phyloP scores from a whole-genome alignment of 2,797 vertebrate genomes.

The Rachycentron canadum region DNA sequence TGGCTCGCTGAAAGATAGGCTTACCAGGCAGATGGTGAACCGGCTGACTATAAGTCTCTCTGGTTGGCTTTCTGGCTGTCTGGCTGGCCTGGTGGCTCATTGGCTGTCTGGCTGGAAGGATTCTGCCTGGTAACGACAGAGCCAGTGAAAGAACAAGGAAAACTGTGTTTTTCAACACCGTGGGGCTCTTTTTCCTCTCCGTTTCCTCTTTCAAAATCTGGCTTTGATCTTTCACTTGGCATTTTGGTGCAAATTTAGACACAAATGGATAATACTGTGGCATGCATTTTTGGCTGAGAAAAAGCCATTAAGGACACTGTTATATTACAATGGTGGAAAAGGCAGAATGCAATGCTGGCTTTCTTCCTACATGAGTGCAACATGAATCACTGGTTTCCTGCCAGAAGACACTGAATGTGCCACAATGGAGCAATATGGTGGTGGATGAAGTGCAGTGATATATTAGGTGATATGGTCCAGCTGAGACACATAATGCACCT shows the following conservation, averaged over 20 bases:
- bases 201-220: slow-evolving; percentile 1
- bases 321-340: slow-evolving; percentile 14
- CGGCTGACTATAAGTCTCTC: slow-evolving; percentile 47
- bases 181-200: slow-evolving; percentile 5
- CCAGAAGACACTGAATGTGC: slow-evolving; percentile 31
- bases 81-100: slow-evolving; percentile 52
- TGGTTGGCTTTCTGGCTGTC: slow-evolving; percentile 47
- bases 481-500: slow-evolving; percentile 61
- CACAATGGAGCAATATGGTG: slow-evolving; percentile 40
- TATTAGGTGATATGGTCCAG: slow-evolving; percentile 47
- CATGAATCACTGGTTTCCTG: slow-evolving; percentile 39
- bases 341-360: slow-evolving; percentile 1
- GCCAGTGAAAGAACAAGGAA: slow-evolving; percentile 53
- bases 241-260: slow-evolving; percentile 6
- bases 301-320: not conserved
- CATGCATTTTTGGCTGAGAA: slow-evolving; percentile 2
- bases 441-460: slow-evolving; percentile 48
- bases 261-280: not conserved
- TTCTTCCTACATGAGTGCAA: slow-evolving; percentile 29
- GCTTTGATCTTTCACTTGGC: slow-evolving; percentile 13
- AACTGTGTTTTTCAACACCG: slow-evolving; percentile 30
- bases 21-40: slow-evolving; percentile 64
- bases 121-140: slow-evolving; percentile 68
- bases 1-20: slow-evolving; percentile 43
- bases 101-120: slow-evolving; percentile 58